These are phyloP conservation scores for Columba janthina DNA, from an alignment of 2,113 vertebrate genomes.

Conservation along the genomic window DNA sequence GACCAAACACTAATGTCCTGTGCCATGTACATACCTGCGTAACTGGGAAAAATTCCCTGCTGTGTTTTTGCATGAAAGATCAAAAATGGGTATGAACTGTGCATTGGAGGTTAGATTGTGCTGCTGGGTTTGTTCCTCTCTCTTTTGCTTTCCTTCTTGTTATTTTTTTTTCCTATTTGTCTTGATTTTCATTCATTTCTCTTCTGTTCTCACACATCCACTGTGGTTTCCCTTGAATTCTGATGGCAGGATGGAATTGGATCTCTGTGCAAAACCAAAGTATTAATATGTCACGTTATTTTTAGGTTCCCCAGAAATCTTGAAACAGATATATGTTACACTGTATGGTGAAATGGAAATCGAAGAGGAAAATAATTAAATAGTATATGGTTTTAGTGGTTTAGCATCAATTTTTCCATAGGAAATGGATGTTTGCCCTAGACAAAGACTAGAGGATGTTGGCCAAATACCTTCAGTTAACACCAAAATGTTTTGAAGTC, in stretches of 20 bases:
- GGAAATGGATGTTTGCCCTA: background rate
- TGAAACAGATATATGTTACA: background rate
- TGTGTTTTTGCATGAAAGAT: slow-evolving; percentile 24
- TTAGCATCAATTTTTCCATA: background rate
- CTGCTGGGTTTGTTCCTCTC: slow-evolving; percentile 19
- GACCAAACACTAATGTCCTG: background rate
- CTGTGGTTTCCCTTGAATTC: background rate
- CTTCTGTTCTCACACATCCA: background rate
- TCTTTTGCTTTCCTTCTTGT: background rate
- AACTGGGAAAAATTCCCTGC: background rate
- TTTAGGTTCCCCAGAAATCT: background rate
- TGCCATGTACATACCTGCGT: background rate
- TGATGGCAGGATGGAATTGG: background rate
- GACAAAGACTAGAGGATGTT: background rate
- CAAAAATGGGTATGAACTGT: slow-evolving; percentile 12
- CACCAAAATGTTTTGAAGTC: background rate
- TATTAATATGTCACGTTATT: background rate
- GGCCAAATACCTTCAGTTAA: background rate
- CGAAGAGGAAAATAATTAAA: background rate
- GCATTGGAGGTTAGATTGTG: background rate
- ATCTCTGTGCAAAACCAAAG: background rate
- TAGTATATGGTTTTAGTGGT: background rate
- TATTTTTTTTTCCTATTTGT: slow-evolving; percentile 41
- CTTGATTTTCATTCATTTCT: slow-evolving; percentile 7
- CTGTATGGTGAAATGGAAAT: background rate